phyloP scores from a whole-genome alignment of 2,888 invertebrate species.

The Scotopteryx bipunctaria region DNA sequence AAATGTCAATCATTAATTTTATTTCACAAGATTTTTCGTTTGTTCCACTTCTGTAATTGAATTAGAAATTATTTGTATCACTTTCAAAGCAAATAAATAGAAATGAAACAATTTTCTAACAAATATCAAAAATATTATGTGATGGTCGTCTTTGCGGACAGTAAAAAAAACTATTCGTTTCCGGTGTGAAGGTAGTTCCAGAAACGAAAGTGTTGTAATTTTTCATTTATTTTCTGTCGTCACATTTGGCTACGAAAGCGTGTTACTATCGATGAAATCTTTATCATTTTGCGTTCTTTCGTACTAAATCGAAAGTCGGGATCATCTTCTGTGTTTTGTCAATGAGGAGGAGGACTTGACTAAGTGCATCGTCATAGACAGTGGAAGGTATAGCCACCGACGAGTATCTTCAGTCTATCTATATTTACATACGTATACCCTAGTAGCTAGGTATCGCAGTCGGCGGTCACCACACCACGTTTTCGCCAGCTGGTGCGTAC shows the following conservation, averaged over 20 bases:
- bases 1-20: slow-evolving; percentile 29
- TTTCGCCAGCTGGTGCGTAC: slow-evolving; percentile 81
- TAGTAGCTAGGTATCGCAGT: slow-evolving; percentile 46
- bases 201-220: slow-evolving; percentile 77
- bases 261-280: slow-evolving; percentile 67
- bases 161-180: slow-evolving; percentile 69
- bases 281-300: slow-evolving; percentile 69
- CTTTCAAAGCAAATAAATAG: slow-evolving; percentile 49
- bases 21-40: slow-evolving; percentile 43
- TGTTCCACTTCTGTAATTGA: slow-evolving; percentile 42
- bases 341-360: slow-evolving; percentile 54
- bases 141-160: slow-evolving; percentile 56
- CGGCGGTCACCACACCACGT: slow-evolving; percentile 80
- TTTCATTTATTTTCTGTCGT: slow-evolving; percentile 82
- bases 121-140: slow-evolving; percentile 51
- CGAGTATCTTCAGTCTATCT: slow-evolving; percentile 68
- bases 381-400: slow-evolving; percentile 70
- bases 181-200: slow-evolving; percentile 79
- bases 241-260: slow-evolving; percentile 72
- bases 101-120: slow-evolving; percentile 65
- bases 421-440: slow-evolving; percentile 68
- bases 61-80: slow-evolving; percentile 51
- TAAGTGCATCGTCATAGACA: slow-evolving; percentile 73
- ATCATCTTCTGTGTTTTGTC: slow-evolving; percentile 55
- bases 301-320: slow-evolving; percentile 54